Percentiles rank a stretch among this genome's conserved stretches.
phyloP scores from a whole-genome alignment of 2,888 invertebrate species.

The Aphelenchoides bicaudatus region DNA sequence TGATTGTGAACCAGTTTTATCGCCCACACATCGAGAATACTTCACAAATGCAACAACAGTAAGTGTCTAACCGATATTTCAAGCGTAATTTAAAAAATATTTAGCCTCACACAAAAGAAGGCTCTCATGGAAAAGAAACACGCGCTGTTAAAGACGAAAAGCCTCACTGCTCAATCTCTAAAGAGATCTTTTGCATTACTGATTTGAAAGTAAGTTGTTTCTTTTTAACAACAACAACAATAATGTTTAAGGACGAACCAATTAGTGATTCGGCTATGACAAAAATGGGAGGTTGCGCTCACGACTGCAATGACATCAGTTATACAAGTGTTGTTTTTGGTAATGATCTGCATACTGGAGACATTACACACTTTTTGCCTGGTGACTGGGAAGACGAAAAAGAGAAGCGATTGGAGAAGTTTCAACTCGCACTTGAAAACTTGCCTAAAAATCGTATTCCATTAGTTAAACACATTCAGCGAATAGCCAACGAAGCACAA shows the following conservation, averaged over 20 bases:
- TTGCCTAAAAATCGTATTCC: constrained; percentile 48
- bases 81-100: neutral
- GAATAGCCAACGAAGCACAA: constrained; percentile 43
- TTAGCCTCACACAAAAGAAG: neutral
- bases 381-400: constrained; percentile 54
- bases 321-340: constrained; percentile 52
- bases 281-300: constrained; percentile 30
- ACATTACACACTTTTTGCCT: constrained; percentile 44
- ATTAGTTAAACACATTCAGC: constrained; percentile 43
- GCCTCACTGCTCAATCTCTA: constrained; percentile 38
- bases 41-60: constrained; percentile 15
- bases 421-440: constrained; percentile 43
- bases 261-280: constrained; percentile 18
- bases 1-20: constrained; percentile 30
- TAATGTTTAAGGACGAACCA: constrained; percentile 28
- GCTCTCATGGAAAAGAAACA: neutral
- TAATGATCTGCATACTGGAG: constrained; percentile 34
- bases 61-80: neutral
- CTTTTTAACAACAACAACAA: too few relatives aligned
- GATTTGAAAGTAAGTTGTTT: constrained; percentile 32
- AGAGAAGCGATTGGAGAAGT: constrained; percentile 42
- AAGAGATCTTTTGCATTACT: constrained; percentile 47
- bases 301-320: constrained; percentile 48
- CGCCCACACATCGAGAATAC: constrained; percentile 29
- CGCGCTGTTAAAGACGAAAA: neutral